Evolutionary conservation across 1,140 invertebrate species (phyloP).

Genomic region (Dreissena rostriformis): DNA sequence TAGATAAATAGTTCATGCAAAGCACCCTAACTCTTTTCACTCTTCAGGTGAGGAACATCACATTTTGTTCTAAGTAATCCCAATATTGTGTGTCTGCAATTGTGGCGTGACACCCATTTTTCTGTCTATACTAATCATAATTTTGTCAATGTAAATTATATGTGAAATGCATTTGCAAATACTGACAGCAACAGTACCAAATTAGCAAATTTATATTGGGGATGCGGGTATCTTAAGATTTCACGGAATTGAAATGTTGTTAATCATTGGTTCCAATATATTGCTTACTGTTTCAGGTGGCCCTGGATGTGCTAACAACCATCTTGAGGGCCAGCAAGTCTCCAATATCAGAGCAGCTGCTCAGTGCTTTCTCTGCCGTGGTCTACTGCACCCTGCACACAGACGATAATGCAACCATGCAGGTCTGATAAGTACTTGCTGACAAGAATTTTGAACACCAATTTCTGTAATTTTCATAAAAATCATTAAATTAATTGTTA

Average conservation of each 20-base stretch:
- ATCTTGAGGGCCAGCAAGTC: slow-evolving; percentile 71
- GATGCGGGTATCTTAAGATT: not conserved
- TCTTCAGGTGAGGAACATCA: too few relatives aligned
- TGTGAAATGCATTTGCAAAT: not conserved
- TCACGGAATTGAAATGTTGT: not conserved
- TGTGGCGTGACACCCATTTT: too few relatives aligned
- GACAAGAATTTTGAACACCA: too few relatives aligned
- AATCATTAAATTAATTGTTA: too few relatives aligned
- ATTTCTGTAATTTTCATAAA: too few relatives aligned
- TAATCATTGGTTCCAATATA: not conserved
- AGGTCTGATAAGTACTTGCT: slow-evolving; percentile 75
- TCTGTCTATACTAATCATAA: too few relatives aligned
- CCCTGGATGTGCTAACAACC: slow-evolving; percentile 77
- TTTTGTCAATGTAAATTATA: not conserved
- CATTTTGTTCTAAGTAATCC: too few relatives aligned
- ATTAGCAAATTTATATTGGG: not conserved
- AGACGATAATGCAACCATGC: slow-evolving; percentile 85
- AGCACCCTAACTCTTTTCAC: too few relatives aligned
- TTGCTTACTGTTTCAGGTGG: slow-evolving; percentile 72
- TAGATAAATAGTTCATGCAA: too few relatives aligned
- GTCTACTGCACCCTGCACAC: slow-evolving; percentile 76
- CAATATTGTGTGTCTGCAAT: too few relatives aligned
- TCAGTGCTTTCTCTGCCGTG: slow-evolving; percentile 77
- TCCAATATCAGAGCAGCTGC: slow-evolving; percentile 72
- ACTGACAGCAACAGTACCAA: not conserved